phyloP scores from a whole-genome alignment of 2,888 invertebrate species.

The Clepsis dumicolana region DNA sequence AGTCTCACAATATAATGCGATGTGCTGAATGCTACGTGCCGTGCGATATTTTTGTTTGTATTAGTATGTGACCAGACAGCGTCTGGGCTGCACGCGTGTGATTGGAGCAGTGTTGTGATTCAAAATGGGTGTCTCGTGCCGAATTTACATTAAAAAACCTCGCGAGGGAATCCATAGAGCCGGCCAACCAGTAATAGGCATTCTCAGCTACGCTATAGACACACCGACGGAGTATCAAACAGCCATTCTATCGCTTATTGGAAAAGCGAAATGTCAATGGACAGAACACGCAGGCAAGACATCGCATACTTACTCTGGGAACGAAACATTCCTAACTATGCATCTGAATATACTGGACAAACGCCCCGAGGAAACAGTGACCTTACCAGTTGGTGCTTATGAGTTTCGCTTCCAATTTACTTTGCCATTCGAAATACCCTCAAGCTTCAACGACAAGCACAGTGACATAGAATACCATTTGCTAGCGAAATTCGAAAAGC shows the following conservation, averaged over 20 bases:
- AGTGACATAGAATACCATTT: conserved; percentile 57
- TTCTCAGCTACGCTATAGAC: conserved; percentile 57
- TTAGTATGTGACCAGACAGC: background rate
- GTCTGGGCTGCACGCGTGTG: background rate
- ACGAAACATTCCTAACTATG: conserved; percentile 46
- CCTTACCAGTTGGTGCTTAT: conserved; percentile 18
- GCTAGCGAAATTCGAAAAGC: conserved; percentile 57
- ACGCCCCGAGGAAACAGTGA: conserved; percentile 16
- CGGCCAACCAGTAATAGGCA: conserved; percentile 55
- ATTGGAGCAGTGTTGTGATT: background rate
- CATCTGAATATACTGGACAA: conserved; percentile 22
- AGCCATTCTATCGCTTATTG: conserved; percentile 50
- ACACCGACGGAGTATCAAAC: conserved; percentile 53
- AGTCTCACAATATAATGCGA: background rate
- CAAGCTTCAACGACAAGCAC: conserved; percentile 50
- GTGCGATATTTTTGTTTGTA: background rate
- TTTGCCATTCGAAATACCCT: conserved; percentile 50
- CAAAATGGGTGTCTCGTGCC: conserved; percentile 58
- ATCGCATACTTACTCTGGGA: conserved; percentile 9
- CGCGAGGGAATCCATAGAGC: conserved; percentile 52
- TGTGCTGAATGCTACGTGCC: background rate
- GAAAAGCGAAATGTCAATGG: conserved; percentile 48
- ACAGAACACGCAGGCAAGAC: conserved; percentile 32
- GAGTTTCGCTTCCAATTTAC: conserved; percentile 29
- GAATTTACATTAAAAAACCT: conserved; percentile 55